These are phyloP conservation scores for Aphidius gifuensis DNA, from an alignment of 1,140 invertebrate genomes.

Conservation along the genomic window DNA sequence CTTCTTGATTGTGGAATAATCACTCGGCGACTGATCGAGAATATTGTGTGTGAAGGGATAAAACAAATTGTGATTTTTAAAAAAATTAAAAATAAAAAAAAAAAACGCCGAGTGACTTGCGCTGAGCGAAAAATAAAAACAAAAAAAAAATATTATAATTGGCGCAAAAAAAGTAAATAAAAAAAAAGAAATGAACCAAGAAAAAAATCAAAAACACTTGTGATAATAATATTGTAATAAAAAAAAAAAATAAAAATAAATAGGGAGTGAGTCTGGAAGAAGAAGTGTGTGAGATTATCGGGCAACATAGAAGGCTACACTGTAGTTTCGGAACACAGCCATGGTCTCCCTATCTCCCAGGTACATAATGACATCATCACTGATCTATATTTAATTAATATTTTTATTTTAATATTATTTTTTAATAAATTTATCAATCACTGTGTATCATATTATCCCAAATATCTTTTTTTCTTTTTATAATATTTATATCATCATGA, in stretches of 20 bases:
- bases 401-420: conserved; percentile 22
- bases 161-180: conserved; percentile 22
- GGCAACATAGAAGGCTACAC: conserved; percentile 54
- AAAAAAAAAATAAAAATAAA: conserved; percentile 14
- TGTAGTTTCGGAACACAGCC: conserved; percentile 66
- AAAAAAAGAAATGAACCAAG: conserved; percentile 28
- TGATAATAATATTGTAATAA: background rate
- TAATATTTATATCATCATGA: background rate
- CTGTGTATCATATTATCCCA: conserved; percentile 19
- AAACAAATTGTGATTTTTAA: conserved; percentile 3
- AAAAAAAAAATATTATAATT: conserved; percentile 25
- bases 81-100: background rate
- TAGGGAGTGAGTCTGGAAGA: conserved; percentile 38
- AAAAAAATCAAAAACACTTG: conserved; percentile 29
- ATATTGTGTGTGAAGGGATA: conserved; percentile 19
- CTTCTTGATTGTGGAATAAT: conserved; percentile 14
- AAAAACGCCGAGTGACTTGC: conserved; percentile 14
- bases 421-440: conserved; percentile 14
- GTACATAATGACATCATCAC: conserved; percentile 56
- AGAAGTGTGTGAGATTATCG: conserved; percentile 50
- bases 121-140: conserved; percentile 21
- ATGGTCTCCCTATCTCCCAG: conserved; percentile 65
- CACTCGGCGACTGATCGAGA: conserved; percentile 18
- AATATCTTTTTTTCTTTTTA: conserved; percentile 4
- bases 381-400: conserved; percentile 39